phyloP scores from a whole-genome alignment of 2,797 vertebrate genomes.

The Microchirus variegatus region DNA sequence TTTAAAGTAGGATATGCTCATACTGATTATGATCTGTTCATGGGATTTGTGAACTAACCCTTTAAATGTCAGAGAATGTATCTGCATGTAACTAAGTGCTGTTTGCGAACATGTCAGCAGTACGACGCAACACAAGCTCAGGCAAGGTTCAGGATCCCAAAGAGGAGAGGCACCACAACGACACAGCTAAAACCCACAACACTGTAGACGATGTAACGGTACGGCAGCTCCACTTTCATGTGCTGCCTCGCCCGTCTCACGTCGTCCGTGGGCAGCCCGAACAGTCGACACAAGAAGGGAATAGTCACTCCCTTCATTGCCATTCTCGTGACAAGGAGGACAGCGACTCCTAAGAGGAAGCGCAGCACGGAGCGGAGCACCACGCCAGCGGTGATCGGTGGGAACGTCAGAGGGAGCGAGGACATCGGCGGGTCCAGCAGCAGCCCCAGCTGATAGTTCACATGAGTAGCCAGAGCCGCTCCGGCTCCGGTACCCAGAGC shows the following conservation, averaged over 20 bases:
- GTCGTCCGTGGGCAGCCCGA: constrained; percentile 81
- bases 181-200: constrained; percentile 91
- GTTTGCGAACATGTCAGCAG: constrained; percentile 36
- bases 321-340: constrained; percentile 84
- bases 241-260: constrained; percentile 89
- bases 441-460: constrained; percentile 84
- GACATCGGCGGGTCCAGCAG: constrained; percentile 82
- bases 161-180: constrained; percentile 87
- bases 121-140: constrained; percentile 61
- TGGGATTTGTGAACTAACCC: constrained; percentile 24
- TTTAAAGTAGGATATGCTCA: background rate
- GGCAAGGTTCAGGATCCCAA: constrained; percentile 85
- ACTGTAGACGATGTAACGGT: constrained; percentile 93
- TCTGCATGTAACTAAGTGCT: constrained; percentile 27
- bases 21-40: constrained; percentile 12
- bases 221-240: constrained; percentile 92
- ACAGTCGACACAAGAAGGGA: constrained; percentile 87
- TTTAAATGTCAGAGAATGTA: constrained; percentile 11
- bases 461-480: constrained; percentile 87
- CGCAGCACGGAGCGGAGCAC: constrained; percentile 85
- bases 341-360: constrained; percentile 84
- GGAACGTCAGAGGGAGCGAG: constrained; percentile 83
- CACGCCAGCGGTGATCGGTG: constrained; percentile 75
- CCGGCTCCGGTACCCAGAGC: constrained; percentile 92
- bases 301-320: constrained; percentile 92